phyloP scores from a whole-genome alignment of 1,140 invertebrate species.

The Cotesia typhae region DNA sequence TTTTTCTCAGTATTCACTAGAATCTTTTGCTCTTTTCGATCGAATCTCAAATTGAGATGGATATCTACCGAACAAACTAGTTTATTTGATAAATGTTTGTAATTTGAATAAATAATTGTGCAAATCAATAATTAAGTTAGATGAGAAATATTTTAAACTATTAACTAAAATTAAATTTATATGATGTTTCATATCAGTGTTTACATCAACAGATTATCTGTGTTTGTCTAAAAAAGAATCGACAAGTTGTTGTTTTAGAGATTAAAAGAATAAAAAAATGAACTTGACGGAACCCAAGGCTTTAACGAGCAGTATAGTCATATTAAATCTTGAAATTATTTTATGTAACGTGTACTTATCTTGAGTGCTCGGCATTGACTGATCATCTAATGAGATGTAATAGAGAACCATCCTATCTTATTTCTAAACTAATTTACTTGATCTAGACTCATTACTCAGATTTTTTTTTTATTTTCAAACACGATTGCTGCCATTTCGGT shows the following conservation, averaged over 20 bases:
- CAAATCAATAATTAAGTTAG: too few relatives aligned
- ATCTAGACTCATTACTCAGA: background rate
- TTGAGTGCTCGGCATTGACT: slow-evolving; percentile 17
- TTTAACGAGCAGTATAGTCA: background rate
- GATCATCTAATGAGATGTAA: slow-evolving; percentile 18
- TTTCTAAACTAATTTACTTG: slow-evolving; percentile 5
- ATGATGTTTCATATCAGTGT: too few relatives aligned
- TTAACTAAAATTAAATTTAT: too few relatives aligned
- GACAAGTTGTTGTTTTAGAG: background rate
- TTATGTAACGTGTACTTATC: slow-evolving; percentile 8
- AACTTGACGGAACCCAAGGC: background rate
- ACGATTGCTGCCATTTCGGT: background rate
- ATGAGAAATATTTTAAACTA: too few relatives aligned
- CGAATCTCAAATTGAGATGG: too few relatives aligned
- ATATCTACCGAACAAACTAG: too few relatives aligned
- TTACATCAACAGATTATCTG: too few relatives aligned
- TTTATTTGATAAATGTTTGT: too few relatives aligned
- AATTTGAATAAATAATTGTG: too few relatives aligned
- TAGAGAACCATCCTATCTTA: slow-evolving; percentile 1
- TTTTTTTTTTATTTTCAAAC: background rate
- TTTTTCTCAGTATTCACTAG: too few relatives aligned
- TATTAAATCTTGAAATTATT: background rate
- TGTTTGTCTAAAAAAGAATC: too few relatives aligned
- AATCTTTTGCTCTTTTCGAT: too few relatives aligned
- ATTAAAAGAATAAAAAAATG: background rate